A percentile compares a stretch with the other conserved stretches of the same genome.
Evolutionary conservation across 1,140 invertebrate species (phyloP).

Genomic region (Nephotettix cincticeps): DNA sequence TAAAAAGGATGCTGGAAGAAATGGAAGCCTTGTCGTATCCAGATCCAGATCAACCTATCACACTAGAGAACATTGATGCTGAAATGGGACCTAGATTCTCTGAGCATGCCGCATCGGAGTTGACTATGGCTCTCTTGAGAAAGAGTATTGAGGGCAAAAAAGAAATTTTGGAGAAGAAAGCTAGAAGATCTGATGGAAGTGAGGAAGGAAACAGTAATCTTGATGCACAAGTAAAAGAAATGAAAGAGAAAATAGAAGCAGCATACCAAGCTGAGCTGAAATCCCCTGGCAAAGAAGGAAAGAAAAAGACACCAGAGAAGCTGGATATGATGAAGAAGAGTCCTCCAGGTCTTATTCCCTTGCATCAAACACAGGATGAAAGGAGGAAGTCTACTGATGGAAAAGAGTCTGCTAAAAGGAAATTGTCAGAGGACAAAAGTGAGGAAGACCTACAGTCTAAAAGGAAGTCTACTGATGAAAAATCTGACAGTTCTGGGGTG

Average conservation of each 20-base stretch:
- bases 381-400: constrained; percentile 12
- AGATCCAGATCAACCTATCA: neutral
- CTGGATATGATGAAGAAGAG: constrained; percentile 31
- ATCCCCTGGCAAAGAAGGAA: neutral
- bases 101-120: neutral
- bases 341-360: constrained; percentile 1
- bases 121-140: constrained; percentile 10
- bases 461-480: neutral
- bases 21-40: constrained; percentile 18
- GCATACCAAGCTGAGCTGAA: constrained; percentile 4
- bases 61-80: neutral
- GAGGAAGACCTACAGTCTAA: neutral
- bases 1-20: constrained; percentile 22
- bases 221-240: constrained; percentile 36
- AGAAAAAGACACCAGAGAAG: constrained; percentile 34
- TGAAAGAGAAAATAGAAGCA: constrained; percentile 35
- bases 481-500: neutral
- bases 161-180: constrained; percentile 12
- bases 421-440: neutral
- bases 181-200: neutral
- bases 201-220: constrained; percentile 1
- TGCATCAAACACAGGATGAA: constrained; percentile 4
- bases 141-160: constrained; percentile 31
- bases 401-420: neutral
- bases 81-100: constrained; percentile 1